Conservation (phyloP, 2,888 invertebrate species). For the Oscheius sp. region DNA sequence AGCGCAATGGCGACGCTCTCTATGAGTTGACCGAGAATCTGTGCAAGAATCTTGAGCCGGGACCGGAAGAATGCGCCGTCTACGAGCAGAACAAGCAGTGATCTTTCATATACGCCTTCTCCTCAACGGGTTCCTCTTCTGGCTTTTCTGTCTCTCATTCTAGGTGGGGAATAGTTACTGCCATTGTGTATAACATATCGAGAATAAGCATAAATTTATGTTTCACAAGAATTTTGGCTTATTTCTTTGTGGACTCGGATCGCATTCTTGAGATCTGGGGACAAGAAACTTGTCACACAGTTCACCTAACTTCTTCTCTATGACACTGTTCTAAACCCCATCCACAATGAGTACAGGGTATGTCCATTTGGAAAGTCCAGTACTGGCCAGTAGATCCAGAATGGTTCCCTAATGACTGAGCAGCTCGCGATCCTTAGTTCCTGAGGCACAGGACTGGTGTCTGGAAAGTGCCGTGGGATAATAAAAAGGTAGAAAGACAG, state of each 20-base stretch:
- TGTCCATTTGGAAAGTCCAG: not conserved
- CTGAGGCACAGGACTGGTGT: too few species aligned
- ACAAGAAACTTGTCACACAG: not conserved
- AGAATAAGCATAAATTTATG: too few species aligned
- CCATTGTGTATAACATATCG: too few species aligned
- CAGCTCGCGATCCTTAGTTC: too few species aligned
- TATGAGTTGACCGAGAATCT: conserved; percentile 69
- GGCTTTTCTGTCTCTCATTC: too few species aligned
- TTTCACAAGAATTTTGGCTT: too few species aligned
- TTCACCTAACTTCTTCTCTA: not conserved
- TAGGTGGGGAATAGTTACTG: too few species aligned
- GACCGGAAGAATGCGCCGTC: conserved; percentile 41
- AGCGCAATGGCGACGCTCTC: conserved; percentile 67
- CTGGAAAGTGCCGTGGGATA: too few species aligned
- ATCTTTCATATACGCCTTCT: not conserved
- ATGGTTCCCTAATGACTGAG: not conserved
- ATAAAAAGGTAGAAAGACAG: too few species aligned
- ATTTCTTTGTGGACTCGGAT: not conserved
- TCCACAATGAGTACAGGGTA: conserved; percentile 5
- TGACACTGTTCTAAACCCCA: not conserved
- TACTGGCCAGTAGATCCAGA: not conserved
- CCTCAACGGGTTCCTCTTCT: too few species aligned
- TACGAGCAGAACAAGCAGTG: conserved; percentile 24
- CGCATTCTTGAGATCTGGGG: conserved; percentile 1
- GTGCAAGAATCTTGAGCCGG: conserved; percentile 65